These are phyloP conservation scores for Catharus ustulatus DNA, from an alignment of 2,797 vertebrate species.

Conservation along the genomic window DNA sequence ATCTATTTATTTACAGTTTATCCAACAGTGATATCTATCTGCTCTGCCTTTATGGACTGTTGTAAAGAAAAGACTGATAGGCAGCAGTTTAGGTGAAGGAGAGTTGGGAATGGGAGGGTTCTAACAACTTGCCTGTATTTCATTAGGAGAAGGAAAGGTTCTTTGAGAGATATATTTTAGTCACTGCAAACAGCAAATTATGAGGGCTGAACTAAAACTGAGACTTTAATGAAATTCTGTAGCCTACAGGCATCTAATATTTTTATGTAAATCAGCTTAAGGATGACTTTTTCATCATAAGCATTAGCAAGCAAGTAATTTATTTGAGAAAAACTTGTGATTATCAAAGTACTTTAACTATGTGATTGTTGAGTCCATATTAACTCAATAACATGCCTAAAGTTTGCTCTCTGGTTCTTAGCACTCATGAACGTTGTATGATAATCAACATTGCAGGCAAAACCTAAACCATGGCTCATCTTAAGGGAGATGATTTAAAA, in stretches of 20 bases:
- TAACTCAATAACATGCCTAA: background rate
- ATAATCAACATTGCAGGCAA: background rate
- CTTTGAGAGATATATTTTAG: background rate
- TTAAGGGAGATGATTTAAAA: background rate
- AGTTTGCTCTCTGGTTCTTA: slow-evolving; percentile 1
- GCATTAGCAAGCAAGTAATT: slow-evolving; percentile 27
- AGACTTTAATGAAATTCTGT: background rate
- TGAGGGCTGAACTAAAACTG: background rate
- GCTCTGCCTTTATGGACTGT: background rate
- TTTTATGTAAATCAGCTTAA: slow-evolving; percentile 48
- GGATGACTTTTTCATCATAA: background rate
- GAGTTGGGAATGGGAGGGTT: background rate
- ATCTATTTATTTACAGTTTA: background rate
- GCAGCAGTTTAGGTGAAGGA: background rate
- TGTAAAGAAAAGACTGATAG: background rate
- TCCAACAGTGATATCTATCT: background rate
- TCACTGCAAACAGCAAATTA: background rate
- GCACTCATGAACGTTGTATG: background rate
- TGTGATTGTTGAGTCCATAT: background rate
- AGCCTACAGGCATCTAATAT: background rate
- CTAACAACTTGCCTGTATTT: background rate
- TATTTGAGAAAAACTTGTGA: background rate
- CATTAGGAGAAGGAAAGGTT: background rate
- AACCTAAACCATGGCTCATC: background rate
- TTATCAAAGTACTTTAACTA: slow-evolving; percentile 13